phyloP scores from a whole-genome alignment of 2,888 invertebrate species.

The Ecliptopera silaceata region DNA sequence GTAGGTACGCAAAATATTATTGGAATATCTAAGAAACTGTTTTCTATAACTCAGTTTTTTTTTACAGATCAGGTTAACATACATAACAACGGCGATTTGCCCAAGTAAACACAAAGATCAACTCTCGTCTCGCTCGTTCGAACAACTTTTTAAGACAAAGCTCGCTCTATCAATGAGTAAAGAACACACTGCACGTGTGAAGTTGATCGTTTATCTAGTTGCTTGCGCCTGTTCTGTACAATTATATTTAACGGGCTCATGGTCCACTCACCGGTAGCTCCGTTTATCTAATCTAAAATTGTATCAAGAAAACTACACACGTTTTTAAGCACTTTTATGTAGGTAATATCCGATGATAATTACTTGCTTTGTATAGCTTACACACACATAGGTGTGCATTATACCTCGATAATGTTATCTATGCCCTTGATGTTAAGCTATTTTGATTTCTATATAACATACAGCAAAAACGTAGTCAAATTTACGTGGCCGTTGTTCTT shows the following conservation, averaged over 20 bases:
- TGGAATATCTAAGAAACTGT: no score
- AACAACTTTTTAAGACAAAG: no score
- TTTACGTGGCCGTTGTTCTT: constrained; percentile 11
- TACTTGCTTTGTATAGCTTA: constrained; percentile 39
- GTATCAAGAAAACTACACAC: constrained; percentile 28
- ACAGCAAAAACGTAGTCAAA: constrained; percentile 12
- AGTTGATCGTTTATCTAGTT: constrained; percentile 44
- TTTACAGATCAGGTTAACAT: no score
- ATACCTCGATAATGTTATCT: constrained; percentile 46
- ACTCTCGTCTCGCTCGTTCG: no score
- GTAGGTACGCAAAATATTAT: no score
- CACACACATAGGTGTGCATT: constrained; percentile 17
- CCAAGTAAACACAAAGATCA: no score
- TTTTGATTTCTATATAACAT: constrained; percentile 25
- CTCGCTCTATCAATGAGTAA: no score
- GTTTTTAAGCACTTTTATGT: constrained; percentile 20
- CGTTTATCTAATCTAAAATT: constrained; percentile 45
- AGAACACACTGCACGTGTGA: constrained; percentile 41
- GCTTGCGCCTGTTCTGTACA: constrained; percentile 32
- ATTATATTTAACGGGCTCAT: constrained; percentile 33
- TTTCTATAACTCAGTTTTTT: no score
- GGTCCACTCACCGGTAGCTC: constrained; percentile 36
- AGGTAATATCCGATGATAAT: constrained; percentile 29
- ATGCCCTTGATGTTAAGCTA: constrained; percentile 47
- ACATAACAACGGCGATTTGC: no score